These are phyloP conservation scores for Ischnura elegans DNA, from an alignment of 2,888 invertebrate genomes.

Conservation along the genomic window DNA sequence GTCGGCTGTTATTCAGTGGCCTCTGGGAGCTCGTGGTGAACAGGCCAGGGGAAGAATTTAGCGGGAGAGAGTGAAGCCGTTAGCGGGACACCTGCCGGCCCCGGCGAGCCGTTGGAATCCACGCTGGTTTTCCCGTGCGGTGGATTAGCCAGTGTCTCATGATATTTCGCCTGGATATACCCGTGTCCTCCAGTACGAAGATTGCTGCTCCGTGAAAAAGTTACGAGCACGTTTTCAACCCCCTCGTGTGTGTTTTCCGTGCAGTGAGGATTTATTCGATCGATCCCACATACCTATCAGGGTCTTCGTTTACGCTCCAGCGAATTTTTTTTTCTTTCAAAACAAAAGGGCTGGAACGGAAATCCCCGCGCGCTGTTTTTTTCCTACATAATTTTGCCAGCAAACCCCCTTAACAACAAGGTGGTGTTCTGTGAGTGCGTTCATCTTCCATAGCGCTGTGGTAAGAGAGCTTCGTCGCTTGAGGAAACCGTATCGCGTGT, in stretches of 20 bases:
- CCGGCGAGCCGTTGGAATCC: background rate
- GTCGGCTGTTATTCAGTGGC: background rate
- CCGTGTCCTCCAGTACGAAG: background rate
- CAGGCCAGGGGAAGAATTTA: too few species aligned
- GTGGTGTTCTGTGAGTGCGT: background rate
- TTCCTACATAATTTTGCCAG: background rate
- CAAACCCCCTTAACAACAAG: too few species aligned
- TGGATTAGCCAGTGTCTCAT: background rate
- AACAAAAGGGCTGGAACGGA: background rate
- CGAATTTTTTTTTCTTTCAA: background rate
- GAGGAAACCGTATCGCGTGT: constrained; percentile 25
- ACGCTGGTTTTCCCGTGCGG: background rate
- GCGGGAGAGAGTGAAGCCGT: background rate
- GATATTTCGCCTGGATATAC: too few species aligned
- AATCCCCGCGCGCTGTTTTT: background rate
- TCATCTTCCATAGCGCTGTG: background rate
- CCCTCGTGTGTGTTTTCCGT: background rate
- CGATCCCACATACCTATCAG: background rate
- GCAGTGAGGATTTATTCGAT: background rate
- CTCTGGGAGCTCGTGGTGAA: constrained; percentile 13
- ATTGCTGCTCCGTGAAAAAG: background rate
- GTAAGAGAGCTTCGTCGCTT: background rate
- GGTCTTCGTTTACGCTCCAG: background rate
- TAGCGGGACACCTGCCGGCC: background rate
- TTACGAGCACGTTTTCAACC: background rate